Conservation (phyloP, 2,888 invertebrate species). For the Drosophila atripex region DNA sequence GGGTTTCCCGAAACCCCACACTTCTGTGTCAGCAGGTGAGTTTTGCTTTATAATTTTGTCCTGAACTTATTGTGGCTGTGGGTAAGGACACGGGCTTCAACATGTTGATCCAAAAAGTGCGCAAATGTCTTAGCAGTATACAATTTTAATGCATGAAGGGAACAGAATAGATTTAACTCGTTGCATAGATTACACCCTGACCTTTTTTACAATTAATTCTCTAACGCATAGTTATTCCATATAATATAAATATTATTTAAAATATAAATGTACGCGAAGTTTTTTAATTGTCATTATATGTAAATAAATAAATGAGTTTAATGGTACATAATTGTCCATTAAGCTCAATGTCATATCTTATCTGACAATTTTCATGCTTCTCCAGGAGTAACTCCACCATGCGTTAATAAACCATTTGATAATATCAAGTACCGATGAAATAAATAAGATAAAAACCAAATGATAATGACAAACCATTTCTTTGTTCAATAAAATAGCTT, state of each 20-base stretch:
- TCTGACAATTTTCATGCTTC: neutral
- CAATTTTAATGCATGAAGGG: neutral
- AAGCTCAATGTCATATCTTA: neutral
- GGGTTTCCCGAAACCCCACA: conserved; percentile 3
- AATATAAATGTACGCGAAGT: neutral
- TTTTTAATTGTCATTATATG: neutral
- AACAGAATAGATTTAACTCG: neutral
- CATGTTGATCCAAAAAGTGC: conserved; percentile 5
- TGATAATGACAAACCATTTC: neutral
- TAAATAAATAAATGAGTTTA: neutral
- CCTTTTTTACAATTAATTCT: neutral
- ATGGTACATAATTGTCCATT: neutral
- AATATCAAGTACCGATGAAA: conserved; percentile 6
- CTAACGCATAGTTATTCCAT: too few species aligned
- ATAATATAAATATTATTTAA: neutral
- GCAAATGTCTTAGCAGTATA: conserved; percentile 1
- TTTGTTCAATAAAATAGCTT: too few species aligned
- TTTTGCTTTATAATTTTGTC: conserved; percentile 1
- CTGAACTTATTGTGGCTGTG: neutral
- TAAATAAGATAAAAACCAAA: neutral
- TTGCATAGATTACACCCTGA: neutral
- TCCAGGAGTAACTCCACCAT: neutral
- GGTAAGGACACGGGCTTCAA: neutral
- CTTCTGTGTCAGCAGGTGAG: conserved; percentile 1
- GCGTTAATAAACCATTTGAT: neutral